A percentile compares a stretch with the other conserved stretches of the same genome.
These are phyloP conservation scores for Drosophila dunni DNA, from an alignment of 1,140 invertebrate genomes.

Conservation along the genomic window DNA sequence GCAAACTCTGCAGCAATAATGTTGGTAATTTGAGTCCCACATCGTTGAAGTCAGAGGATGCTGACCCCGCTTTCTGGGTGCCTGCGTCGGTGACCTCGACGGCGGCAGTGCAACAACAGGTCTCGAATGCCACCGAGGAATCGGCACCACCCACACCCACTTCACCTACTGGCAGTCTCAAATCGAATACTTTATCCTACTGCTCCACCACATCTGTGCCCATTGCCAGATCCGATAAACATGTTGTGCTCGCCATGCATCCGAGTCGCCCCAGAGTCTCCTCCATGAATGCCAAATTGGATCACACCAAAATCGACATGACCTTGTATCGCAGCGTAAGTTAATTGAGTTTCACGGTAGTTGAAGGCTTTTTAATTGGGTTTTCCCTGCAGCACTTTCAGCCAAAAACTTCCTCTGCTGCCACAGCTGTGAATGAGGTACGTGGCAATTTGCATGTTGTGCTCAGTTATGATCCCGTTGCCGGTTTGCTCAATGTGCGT, in stretches of 20 bases:
- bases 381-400: conserved; percentile 63
- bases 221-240: conserved; percentile 85
- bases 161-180: conserved; percentile 82
- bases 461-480: conserved; percentile 85
- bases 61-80: conserved; percentile 85
- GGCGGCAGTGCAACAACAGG: conserved; percentile 69
- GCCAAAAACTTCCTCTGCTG: conserved; percentile 55
- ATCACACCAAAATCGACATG: conserved; percentile 86
- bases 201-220: conserved; percentile 83
- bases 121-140: conserved; percentile 79
- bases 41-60: conserved; percentile 78
- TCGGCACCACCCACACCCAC: conserved; percentile 85
- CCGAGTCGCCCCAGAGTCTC: conserved; percentile 83
- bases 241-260: conserved; percentile 85
- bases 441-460: conserved; percentile 85
- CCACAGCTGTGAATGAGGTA: conserved; percentile 79
- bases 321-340: conserved; percentile 85
- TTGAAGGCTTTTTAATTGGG: neutral
- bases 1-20: conserved; percentile 51
- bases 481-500: conserved; percentile 85
- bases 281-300: conserved; percentile 86
- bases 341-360: neutral
- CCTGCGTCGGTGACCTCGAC: conserved; percentile 76
- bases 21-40: conserved; percentile 82
- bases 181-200: conserved; percentile 78